Evolutionary conservation across 2,113 vertebrate species (phyloP).

Genomic region (Lophius piscatorius): DNA sequence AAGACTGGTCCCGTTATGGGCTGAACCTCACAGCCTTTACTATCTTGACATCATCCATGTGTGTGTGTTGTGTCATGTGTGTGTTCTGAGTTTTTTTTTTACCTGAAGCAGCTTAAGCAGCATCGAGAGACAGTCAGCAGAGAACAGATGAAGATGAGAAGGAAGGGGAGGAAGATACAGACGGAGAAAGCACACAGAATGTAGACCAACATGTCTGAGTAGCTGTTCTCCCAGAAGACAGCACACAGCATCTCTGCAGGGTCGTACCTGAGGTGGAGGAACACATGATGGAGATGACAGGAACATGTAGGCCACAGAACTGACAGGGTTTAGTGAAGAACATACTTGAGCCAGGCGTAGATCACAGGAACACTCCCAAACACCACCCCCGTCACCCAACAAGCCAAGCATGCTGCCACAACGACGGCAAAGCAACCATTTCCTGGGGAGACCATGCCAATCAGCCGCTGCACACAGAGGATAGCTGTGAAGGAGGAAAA

Average conservation of each 20-base stretch:
- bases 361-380: constrained; percentile 77
- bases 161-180: constrained; percentile 69
- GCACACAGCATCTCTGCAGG: constrained; percentile 80
- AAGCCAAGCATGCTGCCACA: constrained; percentile 57
- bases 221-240: constrained; percentile 79
- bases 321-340: background rate
- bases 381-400: constrained; percentile 74
- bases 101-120: constrained; percentile 56
- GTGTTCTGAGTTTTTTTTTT: no score
- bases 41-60: no score
- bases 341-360: constrained; percentile 76
- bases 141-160: constrained; percentile 70
- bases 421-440: constrained; percentile 40
- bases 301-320: background rate
- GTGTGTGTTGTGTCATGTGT: no score
- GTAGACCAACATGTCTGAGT: constrained; percentile 80
- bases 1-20: no score
- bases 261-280: constrained; percentile 68
- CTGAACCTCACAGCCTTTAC: no score
- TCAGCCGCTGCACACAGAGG: constrained; percentile 70
- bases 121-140: constrained; percentile 46
- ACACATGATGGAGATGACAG: background rate
- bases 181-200: constrained; percentile 74
- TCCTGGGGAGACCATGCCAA: constrained; percentile 42
- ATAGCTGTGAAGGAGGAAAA: constrained; percentile 54